phyloP scores from a whole-genome alignment of 2,797 vertebrate genomes.

The Girardinus metallicus region DNA sequence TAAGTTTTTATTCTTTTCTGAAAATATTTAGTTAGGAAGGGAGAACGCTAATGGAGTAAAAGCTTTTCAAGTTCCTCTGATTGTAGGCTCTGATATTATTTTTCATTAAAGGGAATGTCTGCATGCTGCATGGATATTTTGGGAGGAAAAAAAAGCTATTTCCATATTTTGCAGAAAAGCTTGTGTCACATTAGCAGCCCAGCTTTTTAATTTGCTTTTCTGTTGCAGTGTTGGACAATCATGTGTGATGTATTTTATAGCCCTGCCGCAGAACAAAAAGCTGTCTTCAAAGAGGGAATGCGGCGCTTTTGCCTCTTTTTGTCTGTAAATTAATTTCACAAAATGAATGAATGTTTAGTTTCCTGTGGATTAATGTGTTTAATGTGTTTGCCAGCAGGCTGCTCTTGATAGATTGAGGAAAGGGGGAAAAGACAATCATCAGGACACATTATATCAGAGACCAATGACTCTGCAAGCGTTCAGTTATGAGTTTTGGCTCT shows the following conservation, averaged over 20 bases:
- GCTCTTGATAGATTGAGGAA: conserved; percentile 35
- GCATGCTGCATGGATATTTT: conserved; percentile 64
- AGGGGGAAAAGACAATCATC: conserved; percentile 64
- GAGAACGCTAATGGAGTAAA: not conserved
- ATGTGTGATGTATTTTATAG: conserved; percentile 28
- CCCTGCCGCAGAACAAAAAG: conserved; percentile 23
- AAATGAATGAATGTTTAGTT: conserved; percentile 43
- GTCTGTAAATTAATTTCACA: conserved; percentile 52
- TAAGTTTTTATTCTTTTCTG: not conserved
- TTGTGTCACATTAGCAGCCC: conserved; percentile 2
- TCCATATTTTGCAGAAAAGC: conserved; percentile 16
- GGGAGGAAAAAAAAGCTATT: conserved; percentile 2
- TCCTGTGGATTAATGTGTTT: conserved; percentile 46
- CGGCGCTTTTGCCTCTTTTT: conserved; percentile 26
- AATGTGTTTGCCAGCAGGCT: conserved; percentile 43
- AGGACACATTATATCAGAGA: conserved; percentile 43
- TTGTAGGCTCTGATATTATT: conserved; percentile 21
- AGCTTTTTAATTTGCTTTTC: conserved; percentile 22
- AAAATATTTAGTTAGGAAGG: not conserved
- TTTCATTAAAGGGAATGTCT: conserved; percentile 53
- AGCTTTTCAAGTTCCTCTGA: not conserved
- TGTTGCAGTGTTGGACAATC: conserved; percentile 67
- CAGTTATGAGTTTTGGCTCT: conserved; percentile 39
- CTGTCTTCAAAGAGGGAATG: conserved; percentile 27
- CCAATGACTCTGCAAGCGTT: conserved; percentile 46